Evolutionary conservation across 2,797 vertebrate species (phyloP).

Genomic region (Pangasius mekongensis): DNA sequence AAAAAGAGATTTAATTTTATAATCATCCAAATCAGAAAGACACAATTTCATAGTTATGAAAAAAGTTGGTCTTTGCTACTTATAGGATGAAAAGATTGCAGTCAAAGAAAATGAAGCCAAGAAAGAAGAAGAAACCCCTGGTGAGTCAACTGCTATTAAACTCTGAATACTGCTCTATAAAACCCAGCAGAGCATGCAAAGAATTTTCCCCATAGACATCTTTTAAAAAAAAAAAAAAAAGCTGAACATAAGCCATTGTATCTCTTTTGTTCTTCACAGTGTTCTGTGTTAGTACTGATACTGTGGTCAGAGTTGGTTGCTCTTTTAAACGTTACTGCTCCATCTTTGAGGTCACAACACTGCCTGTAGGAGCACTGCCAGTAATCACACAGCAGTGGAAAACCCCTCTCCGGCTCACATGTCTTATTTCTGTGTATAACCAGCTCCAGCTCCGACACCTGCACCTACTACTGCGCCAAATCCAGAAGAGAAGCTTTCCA

Average conservation of each 20-base stretch:
- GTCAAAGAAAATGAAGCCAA: slow-evolving; percentile 66
- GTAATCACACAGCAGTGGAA: slow-evolving; percentile 10
- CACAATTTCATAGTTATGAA: not conserved
- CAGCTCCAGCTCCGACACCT: slow-evolving; percentile 36
- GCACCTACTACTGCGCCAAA: slow-evolving; percentile 30
- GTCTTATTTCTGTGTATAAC: slow-evolving; percentile 20
- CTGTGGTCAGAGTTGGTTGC: not conserved
- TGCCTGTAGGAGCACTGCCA: not conserved
- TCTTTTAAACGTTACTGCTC: not conserved
- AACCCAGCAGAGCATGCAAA: not conserved
- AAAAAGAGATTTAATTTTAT: not conserved
- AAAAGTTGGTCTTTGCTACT: slow-evolving; percentile 26
- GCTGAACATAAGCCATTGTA: not conserved
- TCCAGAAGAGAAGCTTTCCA: slow-evolving; percentile 45
- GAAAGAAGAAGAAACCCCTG: slow-evolving; percentile 61
- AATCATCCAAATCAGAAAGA: not conserved
- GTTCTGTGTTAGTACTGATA: not conserved
- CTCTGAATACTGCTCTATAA: slow-evolving; percentile 2
- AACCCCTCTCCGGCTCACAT: not conserved
- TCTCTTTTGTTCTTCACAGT: not conserved
- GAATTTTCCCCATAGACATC: not conserved
- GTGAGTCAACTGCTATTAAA: slow-evolving; percentile 61
- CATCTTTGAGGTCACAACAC: not conserved
- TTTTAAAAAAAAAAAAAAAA: not conserved
- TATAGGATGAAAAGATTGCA: slow-evolving; percentile 60